Conservation (phyloP, 1,140 invertebrate species). For the Euwallacea fornicatus region DNA sequence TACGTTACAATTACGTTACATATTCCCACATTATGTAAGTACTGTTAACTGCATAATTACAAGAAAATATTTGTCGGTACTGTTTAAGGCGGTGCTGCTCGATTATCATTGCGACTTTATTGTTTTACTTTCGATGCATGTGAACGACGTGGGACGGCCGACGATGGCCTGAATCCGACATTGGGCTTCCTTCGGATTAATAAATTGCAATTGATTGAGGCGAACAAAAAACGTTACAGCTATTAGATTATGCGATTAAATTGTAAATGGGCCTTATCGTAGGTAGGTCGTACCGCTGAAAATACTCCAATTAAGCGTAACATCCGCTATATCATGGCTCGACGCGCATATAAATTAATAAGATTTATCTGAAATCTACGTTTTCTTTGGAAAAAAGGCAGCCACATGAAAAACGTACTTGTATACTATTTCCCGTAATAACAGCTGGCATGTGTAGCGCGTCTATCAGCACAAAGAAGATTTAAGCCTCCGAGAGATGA, state of each 20-base stretch:
- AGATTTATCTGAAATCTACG: constrained; percentile 14
- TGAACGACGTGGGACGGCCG: neutral
- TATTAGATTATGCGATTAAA: neutral
- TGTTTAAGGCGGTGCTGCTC: neutral
- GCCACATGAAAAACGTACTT: constrained; percentile 7
- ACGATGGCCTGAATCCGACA: too few species aligned
- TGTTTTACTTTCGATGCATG: neutral
- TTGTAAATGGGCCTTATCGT: neutral
- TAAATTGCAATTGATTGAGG: neutral
- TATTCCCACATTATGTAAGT: constrained; percentile 7
- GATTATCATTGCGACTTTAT: neutral
- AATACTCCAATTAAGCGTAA: constrained; percentile 11
- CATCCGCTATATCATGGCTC: constrained; percentile 17
- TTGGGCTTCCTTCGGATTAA: neutral
- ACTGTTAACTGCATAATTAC: neutral
- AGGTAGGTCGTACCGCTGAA: neutral
- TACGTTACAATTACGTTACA: neutral
- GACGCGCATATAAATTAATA: constrained; percentile 14
- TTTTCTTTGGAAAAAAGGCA: neutral
- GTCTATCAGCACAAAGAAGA: constrained; percentile 7
- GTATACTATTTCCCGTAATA: constrained; percentile 17
- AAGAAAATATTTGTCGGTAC: neutral
- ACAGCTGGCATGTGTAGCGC: constrained; percentile 12
- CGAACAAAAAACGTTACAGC: neutral
- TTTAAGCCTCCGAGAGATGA: constrained; percentile 4